Evolutionary conservation across 1,140 invertebrate species (phyloP).

Genomic region (Calliopsis andreniformis): DNA sequence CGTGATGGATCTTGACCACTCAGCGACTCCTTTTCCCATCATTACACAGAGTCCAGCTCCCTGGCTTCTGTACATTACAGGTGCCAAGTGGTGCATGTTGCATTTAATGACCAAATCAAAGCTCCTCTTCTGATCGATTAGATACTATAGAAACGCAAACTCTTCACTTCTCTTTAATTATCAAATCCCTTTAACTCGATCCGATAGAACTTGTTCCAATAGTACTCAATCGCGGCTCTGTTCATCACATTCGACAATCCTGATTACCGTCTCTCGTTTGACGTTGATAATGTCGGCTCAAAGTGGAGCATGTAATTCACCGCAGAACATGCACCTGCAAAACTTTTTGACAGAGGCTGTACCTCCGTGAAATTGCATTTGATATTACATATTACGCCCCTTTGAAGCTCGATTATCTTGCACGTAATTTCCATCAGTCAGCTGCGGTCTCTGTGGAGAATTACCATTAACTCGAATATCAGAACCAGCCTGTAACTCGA

Average conservation of each 20-base stretch:
- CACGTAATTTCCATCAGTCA: slow-evolving; percentile 54
- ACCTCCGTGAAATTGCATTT: slow-evolving; percentile 18
- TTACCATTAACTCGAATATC: slow-evolving; percentile 59
- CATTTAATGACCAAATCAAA: slow-evolving; percentile 20
- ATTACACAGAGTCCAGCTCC: neutral
- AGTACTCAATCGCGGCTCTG: too few species aligned
- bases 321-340: neutral
- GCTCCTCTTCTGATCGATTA: too few species aligned
- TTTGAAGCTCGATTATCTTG: slow-evolving; percentile 44
- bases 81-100: neutral
- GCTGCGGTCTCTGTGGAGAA: slow-evolving; percentile 25
- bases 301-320: slow-evolving; percentile 24
- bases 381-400: slow-evolving; percentile 15
- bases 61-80: neutral
- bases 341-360: neutral
- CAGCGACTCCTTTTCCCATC: slow-evolving; percentile 9
- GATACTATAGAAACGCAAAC: too few species aligned
- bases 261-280: neutral
- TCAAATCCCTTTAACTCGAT: too few species aligned
- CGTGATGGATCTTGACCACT: slow-evolving; percentile 15
- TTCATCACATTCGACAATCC: neutral
- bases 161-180: too few species aligned
- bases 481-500: slow-evolving; percentile 36
- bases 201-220: too few species aligned
- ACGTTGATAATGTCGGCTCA: neutral